phyloP scores from a whole-genome alignment of 2,888 invertebrate genomes.

The Lathronympha strigana region DNA sequence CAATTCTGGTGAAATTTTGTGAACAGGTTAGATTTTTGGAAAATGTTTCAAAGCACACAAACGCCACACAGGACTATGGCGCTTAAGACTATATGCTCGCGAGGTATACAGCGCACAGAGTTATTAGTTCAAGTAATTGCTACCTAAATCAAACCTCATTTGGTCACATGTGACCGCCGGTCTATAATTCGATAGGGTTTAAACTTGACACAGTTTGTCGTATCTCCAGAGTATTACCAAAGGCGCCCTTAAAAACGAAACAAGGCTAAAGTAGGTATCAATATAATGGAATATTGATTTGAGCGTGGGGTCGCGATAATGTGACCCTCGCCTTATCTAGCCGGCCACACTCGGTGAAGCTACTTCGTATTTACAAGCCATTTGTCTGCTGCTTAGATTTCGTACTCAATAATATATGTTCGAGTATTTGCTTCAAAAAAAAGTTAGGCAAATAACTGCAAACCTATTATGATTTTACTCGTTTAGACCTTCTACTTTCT shows the following conservation, averaged over 20 bases:
- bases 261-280: slow-evolving; percentile 23
- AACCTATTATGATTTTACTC: too few relatives aligned
- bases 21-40: too few relatives aligned
- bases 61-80: too few relatives aligned
- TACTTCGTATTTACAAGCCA: slow-evolving; percentile 27
- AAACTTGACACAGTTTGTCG: slow-evolving; percentile 8
- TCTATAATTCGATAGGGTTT: background rate
- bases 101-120: too few relatives aligned
- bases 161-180: background rate
- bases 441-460: too few relatives aligned
- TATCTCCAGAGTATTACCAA: slow-evolving; percentile 14
- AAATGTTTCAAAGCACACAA: too few relatives aligned
- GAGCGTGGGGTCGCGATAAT: slow-evolving; percentile 44
- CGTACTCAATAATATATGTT: background rate
- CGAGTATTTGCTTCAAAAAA: background rate
- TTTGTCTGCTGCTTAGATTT: slow-evolving; percentile 25
- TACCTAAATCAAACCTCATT: background rate
- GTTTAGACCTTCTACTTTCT: too few relatives aligned
- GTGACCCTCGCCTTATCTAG: slow-evolving; percentile 42
- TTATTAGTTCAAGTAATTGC: background rate
- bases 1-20: too few relatives aligned
- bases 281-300: slow-evolving; percentile 41
- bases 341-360: slow-evolving; percentile 22
- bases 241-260: background rate
- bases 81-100: too few relatives aligned